Percentiles rank a stretch among this genome's conserved stretches.
phyloP scores from a whole-genome alignment of 2,113 vertebrate species.

The Aix galericulata region DNA sequence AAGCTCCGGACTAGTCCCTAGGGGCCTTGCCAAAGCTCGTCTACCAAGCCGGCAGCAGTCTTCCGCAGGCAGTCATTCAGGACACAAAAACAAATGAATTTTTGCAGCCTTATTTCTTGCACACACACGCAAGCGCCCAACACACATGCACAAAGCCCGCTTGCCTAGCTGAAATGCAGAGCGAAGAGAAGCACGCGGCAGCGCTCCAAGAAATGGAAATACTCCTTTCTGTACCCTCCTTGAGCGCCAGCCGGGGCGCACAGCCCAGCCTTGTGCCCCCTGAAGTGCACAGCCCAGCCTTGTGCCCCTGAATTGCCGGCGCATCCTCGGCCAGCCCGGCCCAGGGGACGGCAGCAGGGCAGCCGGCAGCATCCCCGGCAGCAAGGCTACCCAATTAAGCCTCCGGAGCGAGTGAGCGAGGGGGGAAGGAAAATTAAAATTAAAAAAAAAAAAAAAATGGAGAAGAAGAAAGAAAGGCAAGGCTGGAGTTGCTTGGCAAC shows the following conservation, averaged over 20 bases:
- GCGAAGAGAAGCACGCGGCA: not conserved
- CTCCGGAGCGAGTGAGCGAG: slow-evolving; percentile 66
- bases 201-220: not conserved
- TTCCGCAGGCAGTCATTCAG: not conserved
- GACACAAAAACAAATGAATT: slow-evolving; percentile 6
- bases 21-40: not conserved
- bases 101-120: slow-evolving; percentile 35
- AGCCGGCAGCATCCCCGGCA: slow-evolving; percentile 82
- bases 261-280: slow-evolving; percentile 78
- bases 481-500: slow-evolving; percentile 94
- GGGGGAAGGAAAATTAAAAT: not conserved
- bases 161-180: not conserved
- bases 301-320: slow-evolving; percentile 86
- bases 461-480: slow-evolving; percentile 52
- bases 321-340: slow-evolving; percentile 63
- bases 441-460: not conserved
- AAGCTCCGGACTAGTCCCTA: not conserved
- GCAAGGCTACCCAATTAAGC: slow-evolving; percentile 85
- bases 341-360: slow-evolving; percentile 78
- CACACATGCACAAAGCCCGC: not conserved
- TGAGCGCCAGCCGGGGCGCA: slow-evolving; percentile 76
- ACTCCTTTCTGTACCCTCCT: not conserved
- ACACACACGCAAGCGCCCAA: not conserved
- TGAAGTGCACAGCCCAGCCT: slow-evolving; percentile 75
- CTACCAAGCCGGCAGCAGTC: not conserved